phyloP scores from a whole-genome alignment of 2,113 vertebrate genomes.

The Macaca nemestrina region DNA sequence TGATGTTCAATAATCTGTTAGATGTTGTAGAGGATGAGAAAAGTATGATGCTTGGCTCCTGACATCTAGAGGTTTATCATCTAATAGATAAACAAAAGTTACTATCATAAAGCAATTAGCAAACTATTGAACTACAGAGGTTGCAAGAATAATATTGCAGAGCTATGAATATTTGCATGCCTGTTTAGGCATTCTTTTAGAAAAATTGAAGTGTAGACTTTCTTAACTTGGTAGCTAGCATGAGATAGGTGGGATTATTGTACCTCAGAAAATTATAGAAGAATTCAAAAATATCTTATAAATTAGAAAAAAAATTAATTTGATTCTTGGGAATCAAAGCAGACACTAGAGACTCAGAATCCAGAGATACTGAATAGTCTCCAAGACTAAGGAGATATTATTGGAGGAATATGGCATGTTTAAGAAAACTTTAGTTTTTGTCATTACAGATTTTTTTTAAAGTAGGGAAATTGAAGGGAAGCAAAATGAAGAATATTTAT shows the following conservation, averaged over 20 bases:
- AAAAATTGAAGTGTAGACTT: background rate
- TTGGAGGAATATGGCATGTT: background rate
- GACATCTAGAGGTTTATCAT: background rate
- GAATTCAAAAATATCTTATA: background rate
- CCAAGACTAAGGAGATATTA: background rate
- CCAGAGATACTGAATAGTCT: background rate
- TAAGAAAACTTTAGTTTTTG: background rate
- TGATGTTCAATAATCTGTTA: background rate
- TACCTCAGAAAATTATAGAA: slow-evolving; percentile 6
- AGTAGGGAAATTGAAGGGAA: background rate
- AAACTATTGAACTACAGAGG: background rate
- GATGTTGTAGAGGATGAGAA: background rate
- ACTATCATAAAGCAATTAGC: background rate
- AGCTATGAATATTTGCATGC: background rate
- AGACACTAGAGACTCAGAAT: background rate
- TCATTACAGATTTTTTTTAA: background rate
- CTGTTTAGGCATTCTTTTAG: background rate
- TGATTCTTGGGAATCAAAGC: background rate
- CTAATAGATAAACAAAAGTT: background rate
- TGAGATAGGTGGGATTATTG: background rate
- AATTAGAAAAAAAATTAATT: background rate
- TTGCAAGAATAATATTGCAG: background rate
- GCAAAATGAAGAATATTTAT: background rate
- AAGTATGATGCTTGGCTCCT: background rate
- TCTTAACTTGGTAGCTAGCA: background rate